Conservation (phyloP, 2,797 vertebrate species). For the Diplodus puntazzo region DNA sequence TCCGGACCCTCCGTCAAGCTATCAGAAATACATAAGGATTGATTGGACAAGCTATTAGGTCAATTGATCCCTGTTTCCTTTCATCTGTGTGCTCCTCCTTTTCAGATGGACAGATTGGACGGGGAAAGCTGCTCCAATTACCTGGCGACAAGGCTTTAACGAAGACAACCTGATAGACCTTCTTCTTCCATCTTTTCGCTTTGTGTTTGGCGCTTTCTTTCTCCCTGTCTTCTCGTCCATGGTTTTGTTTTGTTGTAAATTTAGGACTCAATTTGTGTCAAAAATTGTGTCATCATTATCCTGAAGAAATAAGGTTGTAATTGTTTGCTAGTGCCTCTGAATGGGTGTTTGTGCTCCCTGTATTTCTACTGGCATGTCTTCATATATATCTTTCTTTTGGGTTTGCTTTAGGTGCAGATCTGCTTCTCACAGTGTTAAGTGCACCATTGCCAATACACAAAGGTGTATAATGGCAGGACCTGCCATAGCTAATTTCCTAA, state of each 20-base stretch:
- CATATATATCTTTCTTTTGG: background rate
- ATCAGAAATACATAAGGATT: slow-evolving; percentile 81
- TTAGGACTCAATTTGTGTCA: background rate
- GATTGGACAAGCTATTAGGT: slow-evolving; percentile 81
- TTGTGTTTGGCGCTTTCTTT: background rate
- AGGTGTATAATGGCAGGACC: slow-evolving; percentile 35
- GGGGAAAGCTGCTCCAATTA: slow-evolving; percentile 65
- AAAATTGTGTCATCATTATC: background rate
- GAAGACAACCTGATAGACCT: slow-evolving; percentile 29
- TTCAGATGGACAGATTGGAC: slow-evolving; percentile 68
- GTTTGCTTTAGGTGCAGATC: slow-evolving; percentile 28
- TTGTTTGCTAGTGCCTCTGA: slow-evolving; percentile 3
- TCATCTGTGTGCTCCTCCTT: slow-evolving; percentile 68
- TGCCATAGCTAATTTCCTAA: slow-evolving; percentile 56
- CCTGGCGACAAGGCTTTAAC: slow-evolving; percentile 56
- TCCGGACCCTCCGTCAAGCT: slow-evolving; percentile 58
- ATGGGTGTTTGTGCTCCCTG: slow-evolving; percentile 1
- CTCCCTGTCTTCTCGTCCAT: background rate
- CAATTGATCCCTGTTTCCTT: slow-evolving; percentile 81
- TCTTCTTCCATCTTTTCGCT: slow-evolving; percentile 23
- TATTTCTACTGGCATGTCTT: background rate
- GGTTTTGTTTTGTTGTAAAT: slow-evolving; percentile 28
- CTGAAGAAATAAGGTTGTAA: slow-evolving; percentile 8
- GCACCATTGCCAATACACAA: slow-evolving; percentile 39
- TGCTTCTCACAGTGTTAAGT: slow-evolving; percentile 38